Conservation (phyloP, 2,888 invertebrate species). For the Platypus cylindrus region DNA sequence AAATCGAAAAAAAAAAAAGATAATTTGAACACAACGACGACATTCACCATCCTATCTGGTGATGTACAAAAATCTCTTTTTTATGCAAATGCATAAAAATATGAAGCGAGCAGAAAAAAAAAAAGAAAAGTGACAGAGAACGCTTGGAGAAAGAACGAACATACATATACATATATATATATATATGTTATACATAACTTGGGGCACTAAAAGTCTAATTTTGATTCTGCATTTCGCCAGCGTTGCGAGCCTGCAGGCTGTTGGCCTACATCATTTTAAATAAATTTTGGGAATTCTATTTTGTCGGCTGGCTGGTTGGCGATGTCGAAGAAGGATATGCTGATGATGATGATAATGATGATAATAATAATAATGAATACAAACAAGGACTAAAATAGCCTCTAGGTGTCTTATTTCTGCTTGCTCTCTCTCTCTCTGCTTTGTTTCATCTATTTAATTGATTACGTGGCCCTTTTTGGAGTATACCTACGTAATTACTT, state of each 20-base stretch:
- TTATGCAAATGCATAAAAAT: no score
- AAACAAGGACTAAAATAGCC: slow-evolving; percentile 13
- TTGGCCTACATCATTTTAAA: slow-evolving; percentile 22
- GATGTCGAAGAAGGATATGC: no score
- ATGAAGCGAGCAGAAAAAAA: no score
- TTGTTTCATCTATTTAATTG: no score
- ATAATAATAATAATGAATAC: no score
- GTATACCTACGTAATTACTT: no score
- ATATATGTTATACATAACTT: slow-evolving; percentile 20
- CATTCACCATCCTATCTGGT: slow-evolving; percentile 22
- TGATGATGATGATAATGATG: no score
- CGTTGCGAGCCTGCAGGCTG: slow-evolving; percentile 13
- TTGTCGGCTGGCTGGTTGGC: slow-evolving; percentile 12
- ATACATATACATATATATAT: no score
- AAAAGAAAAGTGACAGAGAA: no score
- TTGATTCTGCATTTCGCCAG: slow-evolving; percentile 24
- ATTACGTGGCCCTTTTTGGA: no score
- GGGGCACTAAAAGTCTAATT: slow-evolving; percentile 20
- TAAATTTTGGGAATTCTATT: slow-evolving; percentile 23
- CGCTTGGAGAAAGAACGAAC: no score
- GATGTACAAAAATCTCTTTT: no score
- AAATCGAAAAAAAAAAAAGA: not conserved
- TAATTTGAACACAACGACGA: slow-evolving; percentile 10
- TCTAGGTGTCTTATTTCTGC: slow-evolving; percentile 4
- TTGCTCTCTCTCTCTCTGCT: slow-evolving; percentile 9